Base-by-base conservation (phyloP, 2,888 invertebrate species). In the Hecatera dysodea region DNA sequence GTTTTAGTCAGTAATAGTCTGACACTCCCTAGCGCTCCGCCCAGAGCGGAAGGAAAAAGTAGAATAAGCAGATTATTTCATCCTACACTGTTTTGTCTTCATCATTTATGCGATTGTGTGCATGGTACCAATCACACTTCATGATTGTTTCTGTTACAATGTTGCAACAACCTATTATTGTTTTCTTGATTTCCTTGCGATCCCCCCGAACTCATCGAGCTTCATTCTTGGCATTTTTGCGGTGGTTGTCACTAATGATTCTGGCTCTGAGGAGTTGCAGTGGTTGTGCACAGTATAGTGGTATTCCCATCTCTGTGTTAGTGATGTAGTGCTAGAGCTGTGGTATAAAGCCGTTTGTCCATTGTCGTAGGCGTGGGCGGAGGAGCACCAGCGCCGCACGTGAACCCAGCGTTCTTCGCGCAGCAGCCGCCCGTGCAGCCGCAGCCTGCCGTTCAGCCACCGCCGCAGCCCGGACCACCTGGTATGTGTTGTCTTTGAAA, bases 371-470 rank as follows among this genome's bases (percentile, higher is more conserved):
- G 93, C 12, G 89, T 89, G 27, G 94, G 97, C 0, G 96, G 96
- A 12, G 97, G 97, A 3, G 97, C 97, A 53, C 98, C 98, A 9
- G 99, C 99, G 36, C 99, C 99, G 60, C 99, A 99, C 93, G 99
- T 99, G 82, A 99, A 99, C 96, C 99, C 99, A 52, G 99, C 99
- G 74, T 99, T 99, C 97, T 99, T 99, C 92, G 93, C 87, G 94
- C 98, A 98, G 88, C 98, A 98, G 94, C 96, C 92, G 85, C 94
- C 88, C 75, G 94, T 82, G 81, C 96, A 90, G 57, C 82, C 80
- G 11, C 80, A 82, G 95, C 94, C 88, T 63, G 94, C 90, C 15
- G 91, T 87, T 88, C 97, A 94, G 89, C 96, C 90, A 85, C 97
- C 83, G 15, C 97, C 97, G 75, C 98, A 97, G 67, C 97, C 97